A percentile compares a stretch with the other conserved stretches of the same genome.
These are phyloP conservation scores for Thryonomys swinderianus DNA, from an alignment of 2,113 vertebrate genomes.

Conservation along the genomic window DNA sequence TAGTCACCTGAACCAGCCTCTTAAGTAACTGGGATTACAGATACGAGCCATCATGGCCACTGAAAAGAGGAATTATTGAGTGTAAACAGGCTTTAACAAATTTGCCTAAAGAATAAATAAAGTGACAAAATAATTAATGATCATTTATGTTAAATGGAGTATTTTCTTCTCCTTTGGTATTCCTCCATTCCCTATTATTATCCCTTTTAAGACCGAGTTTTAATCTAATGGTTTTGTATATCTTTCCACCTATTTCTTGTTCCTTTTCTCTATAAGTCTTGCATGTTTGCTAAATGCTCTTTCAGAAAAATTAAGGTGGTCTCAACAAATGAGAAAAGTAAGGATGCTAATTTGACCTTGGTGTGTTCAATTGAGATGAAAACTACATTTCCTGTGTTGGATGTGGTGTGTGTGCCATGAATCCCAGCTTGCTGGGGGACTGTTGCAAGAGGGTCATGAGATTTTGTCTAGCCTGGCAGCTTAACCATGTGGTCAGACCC, in stretches of 20 bases:
- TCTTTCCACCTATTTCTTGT: neutral
- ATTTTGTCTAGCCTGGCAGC: neutral
- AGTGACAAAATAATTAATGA: neutral
- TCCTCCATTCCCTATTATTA: neutral
- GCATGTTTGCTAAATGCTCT: neutral
- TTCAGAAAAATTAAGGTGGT: neutral
- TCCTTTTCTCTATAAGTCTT: neutral
- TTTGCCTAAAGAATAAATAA: neutral
- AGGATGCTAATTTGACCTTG: neutral
- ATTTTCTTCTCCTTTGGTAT: neutral
- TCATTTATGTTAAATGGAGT: neutral
- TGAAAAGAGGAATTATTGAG: neutral
- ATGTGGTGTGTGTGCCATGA: neutral
- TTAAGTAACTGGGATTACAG: neutral
- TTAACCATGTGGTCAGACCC: neutral
- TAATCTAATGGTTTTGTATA: neutral
- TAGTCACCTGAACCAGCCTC: neutral
- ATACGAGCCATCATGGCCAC: neutral
- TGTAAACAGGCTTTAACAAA: neutral
- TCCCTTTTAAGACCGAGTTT: neutral
- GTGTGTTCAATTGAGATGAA: too few relatives aligned
- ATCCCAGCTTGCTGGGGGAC: neutral
- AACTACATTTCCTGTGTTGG: neutral
- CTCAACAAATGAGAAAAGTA: neutral
- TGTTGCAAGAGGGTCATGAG: neutral